phyloP scores from a whole-genome alignment of 1,140 invertebrate genomes.

The Lepeophtheirus salmonis region DNA sequence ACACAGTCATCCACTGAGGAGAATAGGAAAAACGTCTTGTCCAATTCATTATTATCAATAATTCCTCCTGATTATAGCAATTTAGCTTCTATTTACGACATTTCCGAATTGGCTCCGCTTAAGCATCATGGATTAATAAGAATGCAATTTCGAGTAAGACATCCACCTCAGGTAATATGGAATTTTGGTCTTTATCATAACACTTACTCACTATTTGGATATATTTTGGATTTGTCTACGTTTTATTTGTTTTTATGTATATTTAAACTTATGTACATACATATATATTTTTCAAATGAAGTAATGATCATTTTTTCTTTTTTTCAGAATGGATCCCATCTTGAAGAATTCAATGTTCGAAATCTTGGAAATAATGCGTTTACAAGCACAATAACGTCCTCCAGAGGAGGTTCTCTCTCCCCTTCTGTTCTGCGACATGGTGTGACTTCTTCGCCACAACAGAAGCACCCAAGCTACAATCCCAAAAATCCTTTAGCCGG shows the following conservation, averaged over 20 bases:
- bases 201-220: not conserved
- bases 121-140: not conserved
- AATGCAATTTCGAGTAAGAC: not conserved
- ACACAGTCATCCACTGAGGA: not conserved
- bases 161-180: not conserved
- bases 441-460: not conserved
- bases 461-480: not conserved
- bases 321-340: not conserved
- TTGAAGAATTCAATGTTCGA: no score
- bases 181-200: not conserved
- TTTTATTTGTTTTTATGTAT: no score
- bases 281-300: no score
- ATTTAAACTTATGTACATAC: no score
- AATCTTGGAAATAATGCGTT: no score
- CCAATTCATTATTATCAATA: not conserved
- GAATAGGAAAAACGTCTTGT: not conserved
- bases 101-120: not conserved
- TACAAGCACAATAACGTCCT: not conserved
- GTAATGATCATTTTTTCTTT: no score
- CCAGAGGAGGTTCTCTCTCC: not conserved
- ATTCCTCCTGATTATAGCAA: not conserved
- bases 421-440: conserved; percentile 6
- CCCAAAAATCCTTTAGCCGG: not conserved
- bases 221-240: no score
- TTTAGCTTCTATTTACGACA: not conserved